Conservation (phyloP, 1,140 invertebrate genomes). For the Leptopilina boulardi region DNA sequence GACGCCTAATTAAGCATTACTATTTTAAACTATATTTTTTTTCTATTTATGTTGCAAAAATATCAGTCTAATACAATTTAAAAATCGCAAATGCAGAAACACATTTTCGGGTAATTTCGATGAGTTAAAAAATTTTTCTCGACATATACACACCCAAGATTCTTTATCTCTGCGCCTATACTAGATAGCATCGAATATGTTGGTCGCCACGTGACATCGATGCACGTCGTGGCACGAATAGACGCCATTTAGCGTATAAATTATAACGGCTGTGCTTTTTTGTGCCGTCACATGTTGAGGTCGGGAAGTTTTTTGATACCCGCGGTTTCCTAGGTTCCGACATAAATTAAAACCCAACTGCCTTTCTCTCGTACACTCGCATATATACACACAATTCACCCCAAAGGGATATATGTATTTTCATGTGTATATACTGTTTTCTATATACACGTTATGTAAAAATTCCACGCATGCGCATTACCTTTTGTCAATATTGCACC, state of each 20-base stretch:
- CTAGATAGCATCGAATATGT: constrained; percentile 40
- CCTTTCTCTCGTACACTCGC: constrained; percentile 36
- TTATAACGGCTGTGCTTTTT: constrained; percentile 64
- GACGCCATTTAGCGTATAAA: constrained; percentile 62
- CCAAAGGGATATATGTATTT: not conserved
- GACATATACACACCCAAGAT: not conserved
- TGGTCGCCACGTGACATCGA: constrained; percentile 53
- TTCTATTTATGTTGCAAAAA: too few species aligned
- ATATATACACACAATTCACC: constrained; percentile 9
- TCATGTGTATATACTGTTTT: not conserved
- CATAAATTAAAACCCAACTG: constrained; percentile 64
- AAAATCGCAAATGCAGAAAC: not conserved
- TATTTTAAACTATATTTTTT: too few species aligned
- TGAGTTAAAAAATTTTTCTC: not conserved
- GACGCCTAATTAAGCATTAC: too few species aligned
- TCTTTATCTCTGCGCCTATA: constrained; percentile 29
- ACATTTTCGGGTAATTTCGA: not conserved
- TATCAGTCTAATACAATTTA: too few species aligned
- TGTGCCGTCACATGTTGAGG: constrained; percentile 63
- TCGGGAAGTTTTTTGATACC: constrained; percentile 38
- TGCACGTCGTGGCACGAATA: constrained; percentile 43
- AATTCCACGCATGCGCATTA: constrained; percentile 56
- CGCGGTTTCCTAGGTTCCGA: constrained; percentile 64
- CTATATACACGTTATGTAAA: constrained; percentile 42
- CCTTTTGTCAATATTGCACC: constrained; percentile 59